phyloP scores from a whole-genome alignment of 2,797 vertebrate genomes.

The Sebastolobus altivelis region DNA sequence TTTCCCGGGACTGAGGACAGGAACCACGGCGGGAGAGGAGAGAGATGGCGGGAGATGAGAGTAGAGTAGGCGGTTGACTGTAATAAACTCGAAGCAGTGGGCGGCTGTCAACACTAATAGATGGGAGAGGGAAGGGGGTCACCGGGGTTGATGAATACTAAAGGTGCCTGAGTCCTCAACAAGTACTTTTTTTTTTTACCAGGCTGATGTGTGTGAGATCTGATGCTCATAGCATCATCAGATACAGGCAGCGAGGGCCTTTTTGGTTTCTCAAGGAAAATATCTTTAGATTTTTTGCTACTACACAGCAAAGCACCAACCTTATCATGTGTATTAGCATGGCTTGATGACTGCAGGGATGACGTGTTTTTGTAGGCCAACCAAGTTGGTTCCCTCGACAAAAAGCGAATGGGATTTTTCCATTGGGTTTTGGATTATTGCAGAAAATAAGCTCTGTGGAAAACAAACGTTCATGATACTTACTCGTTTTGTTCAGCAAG shows the following conservation, averaged over 20 bases:
- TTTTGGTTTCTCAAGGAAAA: conserved; percentile 12
- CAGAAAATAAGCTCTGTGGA: too few relatives aligned
- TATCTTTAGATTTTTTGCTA: conserved; percentile 4
- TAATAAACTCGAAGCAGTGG: conserved; percentile 83
- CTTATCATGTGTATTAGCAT: background rate
- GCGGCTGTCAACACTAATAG: conserved; percentile 79
- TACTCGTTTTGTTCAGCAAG: too few relatives aligned
- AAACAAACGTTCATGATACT: too few relatives aligned
- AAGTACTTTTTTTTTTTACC: conserved; percentile 41
- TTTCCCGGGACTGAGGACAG: conserved; percentile 75
- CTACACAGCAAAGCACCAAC: background rate
- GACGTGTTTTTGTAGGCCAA: too few relatives aligned
- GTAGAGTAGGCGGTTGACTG: conserved; percentile 71
- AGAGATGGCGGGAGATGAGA: conserved; percentile 54
- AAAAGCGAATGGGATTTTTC: too few relatives aligned
- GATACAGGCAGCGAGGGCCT: background rate
- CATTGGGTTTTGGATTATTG: too few relatives aligned
- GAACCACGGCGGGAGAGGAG: conserved; percentile 61
- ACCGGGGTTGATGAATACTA: conserved; percentile 71
- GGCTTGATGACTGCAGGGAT: background rate
- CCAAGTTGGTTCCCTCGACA: too few relatives aligned
- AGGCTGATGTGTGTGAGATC: conserved; percentile 37
- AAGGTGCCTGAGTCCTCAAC: conserved; percentile 69
- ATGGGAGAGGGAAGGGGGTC: conserved; percentile 64
- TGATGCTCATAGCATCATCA: conserved; percentile 25